Conservation (phyloP, 2,113 vertebrate species). For the Tylochromis polylepis region DNA sequence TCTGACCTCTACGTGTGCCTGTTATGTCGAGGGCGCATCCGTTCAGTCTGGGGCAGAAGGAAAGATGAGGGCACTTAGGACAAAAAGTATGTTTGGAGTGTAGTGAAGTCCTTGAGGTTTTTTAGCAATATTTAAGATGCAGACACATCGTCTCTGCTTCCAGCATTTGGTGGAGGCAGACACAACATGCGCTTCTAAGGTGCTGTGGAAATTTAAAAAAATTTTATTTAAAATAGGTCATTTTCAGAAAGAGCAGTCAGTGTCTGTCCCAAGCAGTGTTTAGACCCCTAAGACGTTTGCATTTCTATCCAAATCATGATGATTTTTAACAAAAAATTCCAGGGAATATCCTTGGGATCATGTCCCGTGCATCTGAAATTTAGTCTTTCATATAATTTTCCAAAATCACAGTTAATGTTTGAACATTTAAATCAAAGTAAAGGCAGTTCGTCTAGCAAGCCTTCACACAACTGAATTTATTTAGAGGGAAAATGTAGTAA, state of each 20-base stretch:
- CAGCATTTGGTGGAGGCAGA: neutral
- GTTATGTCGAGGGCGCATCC: neutral
- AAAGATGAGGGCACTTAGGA: neutral
- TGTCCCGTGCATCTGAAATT: neutral
- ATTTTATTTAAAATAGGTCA: neutral
- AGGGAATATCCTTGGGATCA: neutral
- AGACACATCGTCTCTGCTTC: neutral
- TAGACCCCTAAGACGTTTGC: neutral
- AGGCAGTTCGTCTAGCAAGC: neutral
- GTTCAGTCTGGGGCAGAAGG: neutral
- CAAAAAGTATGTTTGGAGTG: neutral
- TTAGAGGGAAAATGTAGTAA: neutral
- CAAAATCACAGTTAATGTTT: neutral
- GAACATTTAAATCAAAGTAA: neutral
- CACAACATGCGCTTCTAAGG: neutral
- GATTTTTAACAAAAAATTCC: neutral
- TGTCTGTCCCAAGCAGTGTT: neutral
- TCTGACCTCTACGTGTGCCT: slow-evolving; percentile 36
- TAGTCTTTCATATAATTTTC: neutral
- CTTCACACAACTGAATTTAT: neutral
- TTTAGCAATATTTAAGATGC: neutral
- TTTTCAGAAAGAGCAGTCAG: neutral
- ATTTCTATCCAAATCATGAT: neutral
- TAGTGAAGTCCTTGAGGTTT: neutral
- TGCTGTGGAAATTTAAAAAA: neutral